Conservation (phyloP, 2,888 invertebrate species). For the Aporophyla nigra region DNA sequence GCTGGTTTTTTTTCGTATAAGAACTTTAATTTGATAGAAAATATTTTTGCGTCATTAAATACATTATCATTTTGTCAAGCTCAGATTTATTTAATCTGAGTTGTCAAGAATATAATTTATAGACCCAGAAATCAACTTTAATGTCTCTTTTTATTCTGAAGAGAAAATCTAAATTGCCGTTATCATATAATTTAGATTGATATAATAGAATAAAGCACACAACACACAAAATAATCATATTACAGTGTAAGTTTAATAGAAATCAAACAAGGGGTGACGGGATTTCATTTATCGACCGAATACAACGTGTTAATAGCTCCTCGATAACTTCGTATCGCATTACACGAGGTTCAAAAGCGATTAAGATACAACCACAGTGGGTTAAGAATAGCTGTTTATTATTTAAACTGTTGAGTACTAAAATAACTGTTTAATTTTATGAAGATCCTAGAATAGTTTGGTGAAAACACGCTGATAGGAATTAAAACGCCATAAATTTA, state of each 20-base stretch:
- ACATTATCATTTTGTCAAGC: constrained; percentile 32
- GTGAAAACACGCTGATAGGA: constrained; percentile 41
- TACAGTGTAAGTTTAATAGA: constrained; percentile 49
- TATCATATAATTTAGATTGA: constrained; percentile 15
- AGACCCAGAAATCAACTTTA: not conserved
- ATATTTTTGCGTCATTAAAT: constrained; percentile 72
- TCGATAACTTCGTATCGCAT: constrained; percentile 69
- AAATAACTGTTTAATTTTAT: constrained; percentile 38
- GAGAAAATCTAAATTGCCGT: constrained; percentile 11
- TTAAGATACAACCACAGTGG: constrained; percentile 56
- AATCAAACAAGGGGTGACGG: constrained; percentile 65
- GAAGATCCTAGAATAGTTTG: constrained; percentile 20
- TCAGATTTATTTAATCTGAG: too few species aligned
- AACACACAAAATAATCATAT: constrained; percentile 45
- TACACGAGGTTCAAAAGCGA: constrained; percentile 63
- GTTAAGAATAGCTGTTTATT: constrained; percentile 27
- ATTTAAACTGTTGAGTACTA: constrained; percentile 4
- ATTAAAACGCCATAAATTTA: constrained; percentile 46
- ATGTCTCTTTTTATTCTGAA: not conserved
- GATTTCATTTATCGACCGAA: constrained; percentile 72
- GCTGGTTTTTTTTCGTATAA: constrained; percentile 79
- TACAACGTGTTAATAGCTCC: constrained; percentile 69
- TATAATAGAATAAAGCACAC: constrained; percentile 10
- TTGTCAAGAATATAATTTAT: constrained; percentile 8
- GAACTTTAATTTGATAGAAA: constrained; percentile 87